Percentiles rank a stretch among this genome's conserved stretches.
Conservation (phyloP, 2,888 invertebrate genomes). For the Caenorhabditis drosophilae region DNA sequence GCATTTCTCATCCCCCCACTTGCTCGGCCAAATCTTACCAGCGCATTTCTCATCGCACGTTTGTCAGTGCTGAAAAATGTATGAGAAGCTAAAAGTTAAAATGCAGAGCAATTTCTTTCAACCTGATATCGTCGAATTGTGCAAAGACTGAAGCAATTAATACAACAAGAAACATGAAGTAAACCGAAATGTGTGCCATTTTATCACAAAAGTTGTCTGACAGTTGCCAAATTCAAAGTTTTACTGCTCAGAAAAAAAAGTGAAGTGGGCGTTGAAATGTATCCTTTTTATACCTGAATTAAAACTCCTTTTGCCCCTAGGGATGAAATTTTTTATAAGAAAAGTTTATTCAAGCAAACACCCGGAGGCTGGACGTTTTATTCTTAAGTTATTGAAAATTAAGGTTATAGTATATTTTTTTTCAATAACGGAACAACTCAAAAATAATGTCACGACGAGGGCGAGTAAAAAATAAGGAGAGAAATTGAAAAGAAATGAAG, state of each 20-base stretch:
- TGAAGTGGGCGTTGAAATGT: constrained; percentile 18
- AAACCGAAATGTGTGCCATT: constrained; percentile 26
- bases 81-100: not conserved
- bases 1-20: constrained; percentile 58
- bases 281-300: constrained; percentile 37
- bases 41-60: constrained; percentile 60
- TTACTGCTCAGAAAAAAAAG: too few species aligned
- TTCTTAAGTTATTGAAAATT: too few species aligned
- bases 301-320: constrained; percentile 32
- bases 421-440: too few species aligned
- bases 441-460: too few species aligned
- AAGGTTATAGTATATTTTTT: too few species aligned
- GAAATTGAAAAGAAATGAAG: too few species aligned
- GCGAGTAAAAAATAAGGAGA: too few species aligned
- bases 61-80: constrained; percentile 48
- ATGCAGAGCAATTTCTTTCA: not conserved
- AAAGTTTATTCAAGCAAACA: too few species aligned
- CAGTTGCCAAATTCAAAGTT: too few species aligned
- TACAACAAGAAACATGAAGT: constrained; percentile 28
- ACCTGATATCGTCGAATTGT: constrained; percentile 41
- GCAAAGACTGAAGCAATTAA: constrained; percentile 27
- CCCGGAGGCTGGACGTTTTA: too few species aligned
- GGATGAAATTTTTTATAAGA: constrained; percentile 23
- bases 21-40: constrained; percentile 58
- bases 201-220: constrained; percentile 15